phyloP scores from a whole-genome alignment of 1,140 invertebrate species.

The Antheraea pernyi region DNA sequence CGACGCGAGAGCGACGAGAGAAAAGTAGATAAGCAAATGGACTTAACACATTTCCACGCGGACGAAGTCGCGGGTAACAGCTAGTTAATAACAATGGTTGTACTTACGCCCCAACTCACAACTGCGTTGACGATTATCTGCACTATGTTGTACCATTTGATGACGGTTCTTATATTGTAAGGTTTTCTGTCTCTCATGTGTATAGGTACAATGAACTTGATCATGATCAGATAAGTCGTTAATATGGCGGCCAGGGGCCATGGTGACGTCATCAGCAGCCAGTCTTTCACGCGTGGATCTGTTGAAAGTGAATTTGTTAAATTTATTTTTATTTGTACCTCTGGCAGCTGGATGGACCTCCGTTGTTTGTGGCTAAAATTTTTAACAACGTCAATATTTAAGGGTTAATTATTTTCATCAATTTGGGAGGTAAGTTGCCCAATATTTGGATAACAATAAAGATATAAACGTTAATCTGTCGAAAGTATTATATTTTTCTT shows the following conservation, averaged over 20 bases:
- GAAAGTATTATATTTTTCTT: no score
- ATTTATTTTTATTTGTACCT: background rate
- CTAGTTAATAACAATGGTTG: background rate
- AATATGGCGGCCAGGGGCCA: conserved; percentile 79
- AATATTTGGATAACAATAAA: no score
- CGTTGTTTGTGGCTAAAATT: background rate
- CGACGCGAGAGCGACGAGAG: no score
- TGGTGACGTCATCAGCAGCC: conserved; percentile 79
- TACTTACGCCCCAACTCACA: conserved; percentile 68
- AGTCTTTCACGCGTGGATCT: conserved; percentile 83
- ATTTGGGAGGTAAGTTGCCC: no score
- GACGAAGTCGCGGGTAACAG: no score
- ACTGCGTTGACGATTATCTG: conserved; percentile 65
- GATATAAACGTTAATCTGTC: no score
- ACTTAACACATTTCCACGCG: no score
- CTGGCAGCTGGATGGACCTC: background rate
- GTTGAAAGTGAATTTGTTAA: background rate
- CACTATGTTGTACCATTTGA: conserved; percentile 72
- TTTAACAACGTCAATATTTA: no score
- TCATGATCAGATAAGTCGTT: conserved; percentile 81
- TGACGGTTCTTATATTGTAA: conserved; percentile 53
- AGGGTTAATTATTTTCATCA: no score
- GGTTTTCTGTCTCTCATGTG: conserved; percentile 61
- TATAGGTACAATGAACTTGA: conserved; percentile 83
- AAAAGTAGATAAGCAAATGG: no score